Evolutionary conservation across 2,113 vertebrate species (phyloP).

Genomic region (Nothoprocta perdicaria): DNA sequence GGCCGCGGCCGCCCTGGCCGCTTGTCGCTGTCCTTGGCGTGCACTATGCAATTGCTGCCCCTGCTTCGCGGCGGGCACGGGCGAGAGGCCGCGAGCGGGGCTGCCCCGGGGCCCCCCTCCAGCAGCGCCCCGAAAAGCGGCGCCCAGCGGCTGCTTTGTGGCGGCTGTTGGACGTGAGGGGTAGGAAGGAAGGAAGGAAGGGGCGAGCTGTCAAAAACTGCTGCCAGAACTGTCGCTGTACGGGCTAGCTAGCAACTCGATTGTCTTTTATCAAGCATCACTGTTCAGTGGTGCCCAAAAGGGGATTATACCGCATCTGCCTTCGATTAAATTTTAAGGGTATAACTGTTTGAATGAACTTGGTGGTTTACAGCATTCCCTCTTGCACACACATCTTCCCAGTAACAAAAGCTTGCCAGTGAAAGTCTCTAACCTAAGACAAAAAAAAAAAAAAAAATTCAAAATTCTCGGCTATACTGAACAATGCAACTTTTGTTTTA

Average conservation of each 20-base stretch:
- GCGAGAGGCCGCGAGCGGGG: neutral
- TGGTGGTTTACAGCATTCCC: conserved; percentile 44
- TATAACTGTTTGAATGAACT: conserved; percentile 4
- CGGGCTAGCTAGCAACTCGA: conserved; percentile 14
- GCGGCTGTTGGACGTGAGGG: conserved; percentile 35
- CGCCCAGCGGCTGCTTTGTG: neutral
- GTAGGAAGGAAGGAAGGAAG: conserved; percentile 29
- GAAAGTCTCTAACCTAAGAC: conserved; percentile 10
- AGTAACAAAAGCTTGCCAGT: conserved; percentile 38
- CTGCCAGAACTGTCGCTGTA: conserved; percentile 62
- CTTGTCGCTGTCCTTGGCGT: neutral
- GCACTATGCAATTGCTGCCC: conserved; percentile 48
- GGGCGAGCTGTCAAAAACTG: conserved; percentile 31
- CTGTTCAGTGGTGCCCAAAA: neutral
- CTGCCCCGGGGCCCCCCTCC: neutral
- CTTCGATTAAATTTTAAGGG: neutral
- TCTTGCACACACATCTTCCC: conserved; percentile 49
- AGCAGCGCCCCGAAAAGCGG: neutral
- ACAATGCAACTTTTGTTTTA: conserved; percentile 84
- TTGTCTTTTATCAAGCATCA: neutral
- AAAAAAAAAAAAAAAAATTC: neutral
- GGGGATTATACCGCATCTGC: neutral
- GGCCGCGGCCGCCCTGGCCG: neutral
- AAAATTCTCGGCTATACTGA: conserved; percentile 64
- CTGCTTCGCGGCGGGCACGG: neutral